Conservation (phyloP, 2,113 vertebrate species). For the Myanophis thanlyinensis region DNA sequence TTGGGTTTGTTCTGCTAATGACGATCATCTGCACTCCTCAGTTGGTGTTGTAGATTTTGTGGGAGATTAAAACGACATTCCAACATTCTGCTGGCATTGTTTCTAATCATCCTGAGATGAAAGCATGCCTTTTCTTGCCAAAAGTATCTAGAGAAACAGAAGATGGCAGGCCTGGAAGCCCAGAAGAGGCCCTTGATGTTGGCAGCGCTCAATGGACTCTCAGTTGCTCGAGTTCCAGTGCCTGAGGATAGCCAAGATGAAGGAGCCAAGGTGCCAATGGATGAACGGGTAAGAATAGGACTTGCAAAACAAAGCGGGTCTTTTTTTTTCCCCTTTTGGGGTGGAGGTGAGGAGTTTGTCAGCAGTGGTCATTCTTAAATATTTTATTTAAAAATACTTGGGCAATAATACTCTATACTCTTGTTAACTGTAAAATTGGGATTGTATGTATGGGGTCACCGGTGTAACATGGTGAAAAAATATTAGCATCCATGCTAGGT, state of each 20-base stretch:
- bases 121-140: slow-evolving; percentile 84
- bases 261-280: slow-evolving; percentile 77
- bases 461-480: background rate
- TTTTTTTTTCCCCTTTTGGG: background rate
- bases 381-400: background rate
- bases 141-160: slow-evolving; percentile 97
- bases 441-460: background rate
- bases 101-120: slow-evolving; percentile 74
- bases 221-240: slow-evolving; percentile 84
- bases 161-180: slow-evolving; percentile 91
- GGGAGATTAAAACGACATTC: slow-evolving; percentile 79
- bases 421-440: background rate
- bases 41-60: slow-evolving; percentile 73
- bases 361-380: background rate
- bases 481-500: background rate
- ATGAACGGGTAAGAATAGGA: slow-evolving; percentile 84
- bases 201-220: slow-evolving; percentile 91
- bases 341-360: slow-evolving; percentile 15
- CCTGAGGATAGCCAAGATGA: slow-evolving; percentile 80
- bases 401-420: background rate
- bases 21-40: slow-evolving; percentile 74
- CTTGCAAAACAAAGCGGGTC: background rate
- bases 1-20: slow-evolving; percentile 63
- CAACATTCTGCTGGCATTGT: slow-evolving; percentile 70
- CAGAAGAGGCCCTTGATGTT: slow-evolving; percentile 95